These are phyloP conservation scores for Gorsachius magnificus DNA, from an alignment of 2,797 vertebrate species.

Conservation along the genomic window DNA sequence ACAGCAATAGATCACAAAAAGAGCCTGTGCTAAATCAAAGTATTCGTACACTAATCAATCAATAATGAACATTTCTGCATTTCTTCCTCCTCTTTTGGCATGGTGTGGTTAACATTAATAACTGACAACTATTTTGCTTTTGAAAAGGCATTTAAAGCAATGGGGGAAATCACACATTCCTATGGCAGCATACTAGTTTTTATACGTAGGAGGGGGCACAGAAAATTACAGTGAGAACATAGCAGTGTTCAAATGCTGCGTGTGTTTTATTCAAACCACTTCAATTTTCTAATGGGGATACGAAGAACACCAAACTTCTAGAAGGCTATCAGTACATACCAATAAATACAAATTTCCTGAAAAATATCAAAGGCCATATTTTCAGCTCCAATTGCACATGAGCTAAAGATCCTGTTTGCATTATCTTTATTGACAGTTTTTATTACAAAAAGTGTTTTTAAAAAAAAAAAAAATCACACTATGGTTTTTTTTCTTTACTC, in stretches of 20 bases:
- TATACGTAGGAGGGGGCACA: rapidly evolving
- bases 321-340: background rate
- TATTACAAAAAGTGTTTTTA: background rate
- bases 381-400: background rate
- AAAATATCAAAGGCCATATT: background rate
- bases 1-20: background rate
- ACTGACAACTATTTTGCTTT: background rate
- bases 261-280: background rate
- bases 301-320: background rate
- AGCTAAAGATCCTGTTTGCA: background rate
- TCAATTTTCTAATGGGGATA: background rate
- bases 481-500: background rate
- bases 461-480: background rate
- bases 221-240: background rate
- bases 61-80: background rate
- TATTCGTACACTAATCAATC: background rate
- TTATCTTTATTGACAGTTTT: background rate
- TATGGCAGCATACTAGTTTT: background rate
- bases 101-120: background rate
- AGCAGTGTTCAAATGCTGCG: background rate
- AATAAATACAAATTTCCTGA: background rate
- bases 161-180: background rate
- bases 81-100: background rate
- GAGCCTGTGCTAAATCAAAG: background rate
- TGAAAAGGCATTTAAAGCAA: background rate